Conservation (phyloP, 2,113 vertebrate genomes). For the Sialia sialis region DNA sequence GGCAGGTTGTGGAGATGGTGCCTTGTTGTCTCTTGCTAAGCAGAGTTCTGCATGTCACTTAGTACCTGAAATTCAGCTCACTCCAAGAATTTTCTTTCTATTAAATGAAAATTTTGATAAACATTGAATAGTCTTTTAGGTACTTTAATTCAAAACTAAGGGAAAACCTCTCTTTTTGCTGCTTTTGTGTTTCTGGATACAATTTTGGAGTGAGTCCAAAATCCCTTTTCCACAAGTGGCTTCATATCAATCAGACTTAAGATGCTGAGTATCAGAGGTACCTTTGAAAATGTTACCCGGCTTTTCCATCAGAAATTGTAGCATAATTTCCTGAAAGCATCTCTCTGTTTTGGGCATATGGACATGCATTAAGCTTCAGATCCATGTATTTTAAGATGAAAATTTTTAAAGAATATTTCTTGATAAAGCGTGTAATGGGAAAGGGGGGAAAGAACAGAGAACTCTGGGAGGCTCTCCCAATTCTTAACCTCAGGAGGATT, state of each 20-base stretch:
- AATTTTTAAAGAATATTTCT: background rate
- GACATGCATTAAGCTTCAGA: background rate
- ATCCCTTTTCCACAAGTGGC: background rate
- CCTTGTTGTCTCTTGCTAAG: background rate
- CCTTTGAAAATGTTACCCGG: background rate
- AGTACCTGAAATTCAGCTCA: background rate
- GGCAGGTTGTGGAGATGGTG: background rate
- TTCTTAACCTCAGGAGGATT: background rate
- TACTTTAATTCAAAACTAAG: background rate
- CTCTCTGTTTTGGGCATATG: background rate
- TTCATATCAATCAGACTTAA: background rate
- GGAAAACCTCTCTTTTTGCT: background rate
- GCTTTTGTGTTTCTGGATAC: background rate
- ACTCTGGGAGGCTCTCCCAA: rapidly evolving
- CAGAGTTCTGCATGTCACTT: background rate
- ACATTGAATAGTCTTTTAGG: background rate
- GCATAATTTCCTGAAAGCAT: background rate
- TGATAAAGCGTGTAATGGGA: background rate
- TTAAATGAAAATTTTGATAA: background rate
- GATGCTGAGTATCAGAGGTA: background rate
- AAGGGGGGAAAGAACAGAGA: background rate
- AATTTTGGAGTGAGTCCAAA: background rate
- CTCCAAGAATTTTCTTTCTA: background rate
- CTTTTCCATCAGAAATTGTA: background rate
- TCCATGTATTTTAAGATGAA: background rate